Base-by-base conservation (phyloP, 2,888 invertebrate genomes). In the Pterostichus niger region DNA sequence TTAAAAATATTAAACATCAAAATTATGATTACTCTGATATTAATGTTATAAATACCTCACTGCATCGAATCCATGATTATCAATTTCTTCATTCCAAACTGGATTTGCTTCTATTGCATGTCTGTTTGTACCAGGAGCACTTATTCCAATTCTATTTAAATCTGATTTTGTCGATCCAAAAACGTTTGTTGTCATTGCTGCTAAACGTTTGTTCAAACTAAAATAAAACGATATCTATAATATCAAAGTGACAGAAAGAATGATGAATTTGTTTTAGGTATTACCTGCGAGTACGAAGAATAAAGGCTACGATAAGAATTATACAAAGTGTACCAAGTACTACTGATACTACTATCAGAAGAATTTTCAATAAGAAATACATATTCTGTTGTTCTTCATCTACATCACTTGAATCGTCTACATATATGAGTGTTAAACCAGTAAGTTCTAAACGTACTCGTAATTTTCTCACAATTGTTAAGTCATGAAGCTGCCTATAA, bases 21-120 rank as follows among this genome's bases (percentile, higher is more conserved):
- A 24, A 56, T 54, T 33, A 40, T 9, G 54, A 33, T 56, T 33
- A 77, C 56, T 54, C 56, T 33, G 24, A 31, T 13, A 59, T 64
- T 64, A 52, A 80, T n/a, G 46, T 9, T 44, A 17, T 6, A 75
- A 33, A 15, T 15, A 84, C 93, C 93, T 93, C 24, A 91, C 86
- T 2, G 90, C 89, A 84, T 93, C 93, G 84, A 92, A 91, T 24
- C 75, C 59, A 85, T 92, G 91, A 0, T 91, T 91, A 0, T 90
- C 89, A 75, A 90, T 91, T 59, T 91, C 89, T 84, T 92, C 92
- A 86, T 93, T 93, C 91, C 93, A 94, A 31, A 95, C 92, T 1
- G 95, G 94, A 90, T 95, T 95, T 73, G 94, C 93, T 87, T 94
- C 94, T 1, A 92, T 89, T 0, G 95, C 93, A 89, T 94, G 93